Base-by-base conservation (phyloP, 2,113 vertebrate genomes). In the Aythya baeri region DNA sequence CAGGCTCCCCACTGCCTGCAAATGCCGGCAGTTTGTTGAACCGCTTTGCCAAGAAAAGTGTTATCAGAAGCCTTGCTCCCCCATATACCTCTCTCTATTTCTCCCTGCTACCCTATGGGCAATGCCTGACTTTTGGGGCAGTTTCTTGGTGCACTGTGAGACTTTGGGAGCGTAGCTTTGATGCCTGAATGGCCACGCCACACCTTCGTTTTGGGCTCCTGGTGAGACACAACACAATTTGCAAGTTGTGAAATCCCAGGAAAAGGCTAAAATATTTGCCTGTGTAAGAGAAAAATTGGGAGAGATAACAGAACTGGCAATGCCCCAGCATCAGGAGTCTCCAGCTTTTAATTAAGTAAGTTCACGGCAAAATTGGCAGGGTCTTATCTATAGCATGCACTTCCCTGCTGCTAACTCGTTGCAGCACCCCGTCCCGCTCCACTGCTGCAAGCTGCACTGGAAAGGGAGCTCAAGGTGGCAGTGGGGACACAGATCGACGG, bases 281-380 rank as follows among this genome's bases (percentile, higher is more conserved):
- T 0, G 3, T 14, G 1, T 27, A 26, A 67, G 57, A 29, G 32
- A 44, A 43, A 55, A 26, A 26, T 8, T 34, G 26, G 93, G 80
- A 88, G 32, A 59, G 85, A 84, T 73, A 92, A 74, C 15, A 21
- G 88, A 80, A 82, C 59, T 95, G 91, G 91, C 79, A 20, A 38
- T 25, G 27, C 79, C 87, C 76, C 82, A 73, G 58, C 7, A 6
- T 6, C 62, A 36, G 82, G 87, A 95, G 76, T 32, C 68, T 75
- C 32, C 1, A 17, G 63, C 77, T 97, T 96, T 96, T 97, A 95
- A 97, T 98, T 96, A 96, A 97, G 73, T 44, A 86, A 94, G 83
- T 95, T 86, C 36, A 16, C 34, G 82, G 82, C 27, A 70, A 77
- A 95, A 94, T 83, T 95, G 91, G 95, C 95, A 83, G 29, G 20